Conservation (phyloP, 1,140 invertebrate species). For the Bicyclus anynana region DNA sequence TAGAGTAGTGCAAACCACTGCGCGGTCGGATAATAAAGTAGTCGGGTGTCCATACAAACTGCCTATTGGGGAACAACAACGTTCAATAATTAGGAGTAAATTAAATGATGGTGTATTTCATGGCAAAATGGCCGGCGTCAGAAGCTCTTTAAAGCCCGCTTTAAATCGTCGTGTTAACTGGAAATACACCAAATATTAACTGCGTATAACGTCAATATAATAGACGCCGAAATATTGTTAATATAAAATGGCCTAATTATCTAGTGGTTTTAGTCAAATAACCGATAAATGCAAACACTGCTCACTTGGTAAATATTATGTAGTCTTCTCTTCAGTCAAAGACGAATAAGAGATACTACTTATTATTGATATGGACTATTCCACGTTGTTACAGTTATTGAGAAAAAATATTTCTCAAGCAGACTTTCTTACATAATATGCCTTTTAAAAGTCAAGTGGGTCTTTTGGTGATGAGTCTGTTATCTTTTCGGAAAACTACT, state of each 20-base stretch:
- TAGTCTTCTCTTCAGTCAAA: too few species aligned
- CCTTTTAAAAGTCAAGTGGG: too few species aligned
- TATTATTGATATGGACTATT: too few species aligned
- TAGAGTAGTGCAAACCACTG: neutral
- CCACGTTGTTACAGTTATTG: too few species aligned
- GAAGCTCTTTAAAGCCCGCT: constrained; percentile 6
- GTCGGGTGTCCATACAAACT: constrained; percentile 2
- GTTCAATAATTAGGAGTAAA: constrained; percentile 47
- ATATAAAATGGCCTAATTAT: neutral
- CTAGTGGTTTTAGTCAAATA: neutral
- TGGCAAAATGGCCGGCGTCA: constrained; percentile 30
- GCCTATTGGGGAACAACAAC: constrained; percentile 23
- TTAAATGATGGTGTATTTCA: constrained; percentile 45
- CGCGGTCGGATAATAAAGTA: neutral
- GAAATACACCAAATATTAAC: constrained; percentile 4
- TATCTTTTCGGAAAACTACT: too few species aligned
- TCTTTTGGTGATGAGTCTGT: too few species aligned
- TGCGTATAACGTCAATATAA: neutral
- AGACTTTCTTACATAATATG: too few species aligned
- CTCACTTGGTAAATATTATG: too few species aligned
- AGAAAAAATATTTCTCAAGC: too few species aligned
- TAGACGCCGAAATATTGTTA: neutral
- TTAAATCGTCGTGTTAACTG: constrained; percentile 1
- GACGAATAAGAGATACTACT: too few species aligned
- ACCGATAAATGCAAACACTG: neutral